Conservation (phyloP, 2,888 invertebrate genomes). For the Noctua comes region DNA sequence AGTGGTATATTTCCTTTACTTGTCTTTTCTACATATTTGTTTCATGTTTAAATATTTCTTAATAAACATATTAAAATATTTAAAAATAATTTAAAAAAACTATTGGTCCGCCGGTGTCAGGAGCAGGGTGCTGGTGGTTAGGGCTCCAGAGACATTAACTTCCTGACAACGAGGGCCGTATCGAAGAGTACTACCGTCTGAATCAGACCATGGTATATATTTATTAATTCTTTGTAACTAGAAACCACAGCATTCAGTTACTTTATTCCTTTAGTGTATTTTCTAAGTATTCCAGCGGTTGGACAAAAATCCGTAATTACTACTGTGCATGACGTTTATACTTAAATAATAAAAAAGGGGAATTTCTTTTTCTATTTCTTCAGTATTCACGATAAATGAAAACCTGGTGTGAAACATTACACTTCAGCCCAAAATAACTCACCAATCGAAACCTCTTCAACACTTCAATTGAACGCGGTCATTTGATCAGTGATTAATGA, state of each 20-base stretch:
- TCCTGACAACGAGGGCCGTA: background rate
- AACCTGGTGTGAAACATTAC: constrained; percentile 1
- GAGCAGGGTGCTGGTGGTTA: background rate
- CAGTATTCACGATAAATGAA: background rate
- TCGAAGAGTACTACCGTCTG: background rate
- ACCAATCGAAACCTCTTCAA: constrained; percentile 24
- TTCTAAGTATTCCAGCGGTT: background rate
- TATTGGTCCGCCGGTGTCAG: background rate
- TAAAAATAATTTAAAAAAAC: background rate
- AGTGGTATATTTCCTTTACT: background rate
- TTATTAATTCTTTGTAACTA: background rate
- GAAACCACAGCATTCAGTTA: background rate
- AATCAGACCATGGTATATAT: background rate
- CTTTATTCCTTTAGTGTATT: background rate
- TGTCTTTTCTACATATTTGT: background rate
- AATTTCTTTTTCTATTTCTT: background rate
- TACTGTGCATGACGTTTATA: background rate
- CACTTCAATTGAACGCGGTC: constrained; percentile 41
- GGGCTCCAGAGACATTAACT: background rate
- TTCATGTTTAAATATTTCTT: background rate
- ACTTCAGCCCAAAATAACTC: constrained; percentile 22
- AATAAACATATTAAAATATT: background rate
- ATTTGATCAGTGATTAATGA: constrained; percentile 67
- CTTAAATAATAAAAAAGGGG: background rate
- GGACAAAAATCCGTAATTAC: background rate